Conservation (phyloP, 2,888 invertebrate species). For the Drosophila nr. perissopoda region DNA sequence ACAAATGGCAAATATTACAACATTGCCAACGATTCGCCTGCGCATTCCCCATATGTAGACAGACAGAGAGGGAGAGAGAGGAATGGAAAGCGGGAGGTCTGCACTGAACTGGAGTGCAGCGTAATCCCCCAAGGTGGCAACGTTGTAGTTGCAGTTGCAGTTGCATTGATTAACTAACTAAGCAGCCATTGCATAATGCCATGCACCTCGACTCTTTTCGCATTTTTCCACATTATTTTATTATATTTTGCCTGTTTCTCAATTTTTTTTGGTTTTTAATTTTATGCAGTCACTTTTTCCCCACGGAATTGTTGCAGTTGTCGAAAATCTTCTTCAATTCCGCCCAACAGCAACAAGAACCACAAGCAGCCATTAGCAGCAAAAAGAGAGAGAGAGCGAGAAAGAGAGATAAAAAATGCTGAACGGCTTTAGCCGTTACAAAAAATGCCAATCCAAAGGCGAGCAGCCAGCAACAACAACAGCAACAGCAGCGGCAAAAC, state of each 20-base stretch:
- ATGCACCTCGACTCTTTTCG: constrained; percentile 23
- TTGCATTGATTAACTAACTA: constrained; percentile 76
- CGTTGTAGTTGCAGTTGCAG: constrained; percentile 33
- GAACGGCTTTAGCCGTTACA: constrained; percentile 23
- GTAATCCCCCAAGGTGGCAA: constrained; percentile 61
- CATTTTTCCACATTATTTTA: constrained; percentile 18
- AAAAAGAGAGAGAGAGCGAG: constrained; percentile 18
- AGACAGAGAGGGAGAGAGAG: background rate
- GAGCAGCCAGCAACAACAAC: constrained; percentile 53
- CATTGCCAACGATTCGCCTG: constrained; percentile 38
- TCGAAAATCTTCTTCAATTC: constrained; percentile 61
- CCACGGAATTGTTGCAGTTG: constrained; percentile 66
- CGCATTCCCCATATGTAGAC: constrained; percentile 46
- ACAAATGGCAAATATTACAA: constrained; percentile 55
- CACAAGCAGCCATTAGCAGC: constrained; percentile 20
- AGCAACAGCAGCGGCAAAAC: constrained; percentile 16
- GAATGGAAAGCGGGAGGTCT: background rate
- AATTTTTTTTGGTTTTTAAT: constrained; percentile 50
- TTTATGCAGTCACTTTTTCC: constrained; percentile 64
- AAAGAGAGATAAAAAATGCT: constrained; percentile 38
- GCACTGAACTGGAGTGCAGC: constrained; percentile 23
- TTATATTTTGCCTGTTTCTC: background rate
- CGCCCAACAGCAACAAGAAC: constrained; percentile 21
- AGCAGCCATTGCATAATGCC: constrained; percentile 61
- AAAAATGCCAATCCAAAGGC: constrained; percentile 69